Evolutionary conservation across 1,140 invertebrate species (phyloP).

Genomic region (Drosophila sucinea): DNA sequence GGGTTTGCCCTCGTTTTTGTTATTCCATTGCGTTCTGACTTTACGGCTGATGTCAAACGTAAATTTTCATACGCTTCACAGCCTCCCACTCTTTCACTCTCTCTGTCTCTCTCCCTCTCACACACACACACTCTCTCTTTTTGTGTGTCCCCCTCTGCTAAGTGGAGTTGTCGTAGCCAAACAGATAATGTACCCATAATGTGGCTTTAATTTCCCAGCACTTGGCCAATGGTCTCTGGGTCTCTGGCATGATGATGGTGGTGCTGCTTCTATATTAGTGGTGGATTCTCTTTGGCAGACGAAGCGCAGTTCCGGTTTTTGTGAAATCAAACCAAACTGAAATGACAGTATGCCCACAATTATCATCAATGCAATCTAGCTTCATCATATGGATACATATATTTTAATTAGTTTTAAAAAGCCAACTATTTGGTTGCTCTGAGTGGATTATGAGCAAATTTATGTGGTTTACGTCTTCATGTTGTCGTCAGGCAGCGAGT

Average conservation of each 20-base stretch:
- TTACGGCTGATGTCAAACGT: conserved; percentile 55
- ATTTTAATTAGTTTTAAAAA: conserved; percentile 72
- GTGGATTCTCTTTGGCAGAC: conserved; percentile 53
- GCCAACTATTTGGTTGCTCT: conserved; percentile 44
- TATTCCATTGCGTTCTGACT: conserved; percentile 57
- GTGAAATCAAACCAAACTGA: conserved; percentile 27
- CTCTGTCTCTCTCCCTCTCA: neutral
- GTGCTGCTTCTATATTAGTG: conserved; percentile 16
- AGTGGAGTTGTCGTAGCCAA: conserved; percentile 54
- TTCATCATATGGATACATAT: conserved; percentile 17
- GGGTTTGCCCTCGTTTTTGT: conserved; percentile 41
- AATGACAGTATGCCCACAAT: conserved; percentile 49
- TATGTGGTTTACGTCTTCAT: neutral
- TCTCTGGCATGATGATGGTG: neutral
- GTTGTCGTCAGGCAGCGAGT: conserved; percentile 21
- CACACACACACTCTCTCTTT: conserved; percentile 5
- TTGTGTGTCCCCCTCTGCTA: conserved; percentile 16
- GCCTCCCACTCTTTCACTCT: conserved; percentile 10
- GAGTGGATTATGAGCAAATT: conserved; percentile 30
- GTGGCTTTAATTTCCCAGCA: conserved; percentile 51
- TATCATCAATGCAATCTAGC: conserved; percentile 42
- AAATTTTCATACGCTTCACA: conserved; percentile 55
- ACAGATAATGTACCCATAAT: conserved; percentile 73
- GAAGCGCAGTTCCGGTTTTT: conserved; percentile 70
- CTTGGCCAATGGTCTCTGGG: conserved; percentile 41